phyloP scores from a whole-genome alignment of 2,797 vertebrate genomes.

The Halcyon chelicuti region DNA sequence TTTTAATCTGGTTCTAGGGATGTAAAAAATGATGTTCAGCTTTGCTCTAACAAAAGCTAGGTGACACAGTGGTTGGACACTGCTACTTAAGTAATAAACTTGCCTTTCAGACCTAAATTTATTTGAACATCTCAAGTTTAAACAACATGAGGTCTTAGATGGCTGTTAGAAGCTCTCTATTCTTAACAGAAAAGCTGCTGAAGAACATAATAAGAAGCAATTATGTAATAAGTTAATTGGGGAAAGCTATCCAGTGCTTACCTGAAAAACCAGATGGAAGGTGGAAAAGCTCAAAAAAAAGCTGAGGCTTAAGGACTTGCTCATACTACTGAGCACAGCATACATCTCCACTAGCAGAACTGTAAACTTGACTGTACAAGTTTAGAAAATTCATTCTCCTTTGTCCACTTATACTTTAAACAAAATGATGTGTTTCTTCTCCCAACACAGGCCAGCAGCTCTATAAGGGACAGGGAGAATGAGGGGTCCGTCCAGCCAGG shows the following conservation, averaged over 20 bases:
- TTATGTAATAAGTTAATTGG: background rate
- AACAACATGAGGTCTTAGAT: background rate
- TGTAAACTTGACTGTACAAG: background rate
- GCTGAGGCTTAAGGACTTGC: background rate
- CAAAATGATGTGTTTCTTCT: background rate
- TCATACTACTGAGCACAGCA: background rate
- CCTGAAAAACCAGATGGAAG: background rate
- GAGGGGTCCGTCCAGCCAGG: background rate
- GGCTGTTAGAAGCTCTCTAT: background rate
- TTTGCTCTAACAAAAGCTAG: background rate
- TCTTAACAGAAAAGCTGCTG: background rate
- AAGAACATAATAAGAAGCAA: background rate
- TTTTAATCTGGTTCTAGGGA: background rate
- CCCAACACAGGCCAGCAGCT: background rate
- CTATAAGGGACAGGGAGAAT: background rate
- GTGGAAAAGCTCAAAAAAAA: background rate
- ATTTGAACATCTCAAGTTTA: background rate
- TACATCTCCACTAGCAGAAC: background rate
- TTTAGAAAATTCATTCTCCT: background rate
- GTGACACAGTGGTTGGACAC: background rate
- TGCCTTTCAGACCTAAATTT: background rate
- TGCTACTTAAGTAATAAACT: background rate
- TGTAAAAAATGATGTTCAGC: background rate
- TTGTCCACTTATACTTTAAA: background rate
- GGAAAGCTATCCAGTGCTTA: background rate